Percentiles rank a stretch among this genome's conserved stretches.
phyloP scores from a whole-genome alignment of 2,888 invertebrate species.

The Geotrupes spiniger region DNA sequence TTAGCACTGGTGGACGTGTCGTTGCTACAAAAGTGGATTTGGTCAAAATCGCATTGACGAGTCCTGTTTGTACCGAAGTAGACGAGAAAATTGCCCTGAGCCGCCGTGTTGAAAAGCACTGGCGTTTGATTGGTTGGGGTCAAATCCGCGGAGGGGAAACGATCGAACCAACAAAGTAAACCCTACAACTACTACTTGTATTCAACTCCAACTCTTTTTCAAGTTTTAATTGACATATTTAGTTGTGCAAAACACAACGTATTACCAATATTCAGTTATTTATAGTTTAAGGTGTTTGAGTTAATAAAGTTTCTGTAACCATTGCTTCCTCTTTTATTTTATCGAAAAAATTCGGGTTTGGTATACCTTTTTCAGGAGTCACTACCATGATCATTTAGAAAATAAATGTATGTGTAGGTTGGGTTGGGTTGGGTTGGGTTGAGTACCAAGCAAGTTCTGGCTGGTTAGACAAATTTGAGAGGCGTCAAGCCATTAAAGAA shows the following conservation, averaged over 20 bases:
- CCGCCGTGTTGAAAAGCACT: slow-evolving; percentile 98
- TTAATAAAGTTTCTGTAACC: too few relatives aligned
- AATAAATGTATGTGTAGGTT: too few relatives aligned
- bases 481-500: too few relatives aligned
- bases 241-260: too few relatives aligned
- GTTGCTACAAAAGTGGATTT: slow-evolving; percentile 93
- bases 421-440: too few relatives aligned
- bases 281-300: background rate
- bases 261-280: background rate
- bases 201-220: background rate
- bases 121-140: slow-evolving; percentile 99
- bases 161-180: slow-evolving; percentile 68
- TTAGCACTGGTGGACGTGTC: slow-evolving; percentile 96
- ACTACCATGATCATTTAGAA: too few relatives aligned
- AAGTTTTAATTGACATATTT: background rate
- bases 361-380: too few relatives aligned
- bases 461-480: too few relatives aligned
- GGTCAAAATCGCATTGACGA: slow-evolving; percentile 94
- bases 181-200: background rate
- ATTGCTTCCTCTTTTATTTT: too few relatives aligned
- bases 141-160: slow-evolving; percentile 97
- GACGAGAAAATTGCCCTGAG: slow-evolving; percentile 99
- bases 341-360: too few relatives aligned
- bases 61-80: slow-evolving; percentile 97
- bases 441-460: too few relatives aligned